Conservation (phyloP, 2,888 invertebrate genomes). For the Melipona bicolor region DNA sequence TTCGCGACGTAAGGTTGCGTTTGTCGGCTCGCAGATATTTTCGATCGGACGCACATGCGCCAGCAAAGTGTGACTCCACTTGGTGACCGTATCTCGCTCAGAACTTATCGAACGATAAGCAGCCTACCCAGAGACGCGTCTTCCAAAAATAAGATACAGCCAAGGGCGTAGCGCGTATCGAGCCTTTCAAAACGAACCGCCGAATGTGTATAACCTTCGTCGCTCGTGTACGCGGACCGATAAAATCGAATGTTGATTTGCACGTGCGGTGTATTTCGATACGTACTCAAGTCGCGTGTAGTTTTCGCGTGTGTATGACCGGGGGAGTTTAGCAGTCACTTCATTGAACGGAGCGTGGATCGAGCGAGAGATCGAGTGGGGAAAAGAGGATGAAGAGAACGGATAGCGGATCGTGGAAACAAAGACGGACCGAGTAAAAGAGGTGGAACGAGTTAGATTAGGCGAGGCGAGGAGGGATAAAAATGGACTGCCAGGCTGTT, state of each 20-base stretch:
- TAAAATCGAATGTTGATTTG: conserved; percentile 19
- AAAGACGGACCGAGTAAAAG: conserved; percentile 18
- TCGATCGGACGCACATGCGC: neutral
- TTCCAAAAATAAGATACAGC: conserved; percentile 38
- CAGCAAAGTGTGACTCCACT: neutral
- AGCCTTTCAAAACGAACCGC: conserved; percentile 10
- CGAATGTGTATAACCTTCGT: neutral
- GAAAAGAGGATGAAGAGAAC: neutral
- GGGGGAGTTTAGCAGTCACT: conserved; percentile 5
- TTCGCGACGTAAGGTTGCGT: neutral
- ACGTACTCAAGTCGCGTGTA: conserved; percentile 1
- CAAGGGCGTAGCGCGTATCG: conserved; percentile 7
- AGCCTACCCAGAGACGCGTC: conserved; percentile 13
- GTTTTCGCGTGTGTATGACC: neutral
- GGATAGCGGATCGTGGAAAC: conserved; percentile 8
- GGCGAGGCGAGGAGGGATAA: neutral
- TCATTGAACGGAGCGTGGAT: neutral
- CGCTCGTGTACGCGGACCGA: neutral
- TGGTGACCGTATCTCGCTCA: conserved; percentile 22
- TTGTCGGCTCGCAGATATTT: neutral
- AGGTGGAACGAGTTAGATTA: neutral
- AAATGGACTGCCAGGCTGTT: conserved; percentile 34
- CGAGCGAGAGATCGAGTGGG: neutral
- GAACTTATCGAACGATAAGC: conserved; percentile 47
- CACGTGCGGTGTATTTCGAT: conserved; percentile 42